Evolutionary conservation across 2,888 invertebrate species (phyloP).

Genomic region (Acanthoscelides obtectus): DNA sequence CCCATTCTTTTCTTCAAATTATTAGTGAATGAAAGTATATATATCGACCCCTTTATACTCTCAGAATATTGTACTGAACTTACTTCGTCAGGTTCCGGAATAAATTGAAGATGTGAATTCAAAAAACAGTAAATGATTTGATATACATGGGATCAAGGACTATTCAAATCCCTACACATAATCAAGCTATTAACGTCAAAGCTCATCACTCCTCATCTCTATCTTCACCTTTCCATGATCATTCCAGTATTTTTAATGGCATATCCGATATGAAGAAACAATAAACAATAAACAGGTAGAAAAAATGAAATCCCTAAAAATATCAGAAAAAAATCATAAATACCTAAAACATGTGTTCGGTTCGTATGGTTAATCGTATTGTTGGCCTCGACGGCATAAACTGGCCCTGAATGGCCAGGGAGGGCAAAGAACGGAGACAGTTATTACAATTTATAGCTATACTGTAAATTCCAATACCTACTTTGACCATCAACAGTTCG

Average conservation of each 20-base stretch:
- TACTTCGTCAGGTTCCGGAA: too few species aligned
- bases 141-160: too few species aligned
- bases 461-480: slow-evolving; percentile 33
- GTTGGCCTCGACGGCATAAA: slow-evolving; percentile 19
- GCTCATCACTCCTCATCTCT: too few species aligned
- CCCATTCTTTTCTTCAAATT: too few species aligned
- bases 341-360: slow-evolving; percentile 42
- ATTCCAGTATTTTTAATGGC: slow-evolving; percentile 16
- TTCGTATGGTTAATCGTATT: slow-evolving; percentile 37
- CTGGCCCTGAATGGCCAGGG: not conserved
- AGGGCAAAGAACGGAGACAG: slow-evolving; percentile 28
- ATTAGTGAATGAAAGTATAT: too few species aligned
- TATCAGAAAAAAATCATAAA: slow-evolving; percentile 37
- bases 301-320: slow-evolving; percentile 24
- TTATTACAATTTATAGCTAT: slow-evolving; percentile 41
- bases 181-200: too few species aligned
- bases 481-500: slow-evolving; percentile 30
- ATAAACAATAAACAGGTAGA: slow-evolving; percentile 38
- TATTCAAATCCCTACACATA: too few species aligned
- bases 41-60: too few species aligned
- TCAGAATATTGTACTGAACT: too few species aligned
- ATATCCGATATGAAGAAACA: slow-evolving; percentile 16
- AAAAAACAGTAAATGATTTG: too few species aligned
- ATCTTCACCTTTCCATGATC: too few species aligned
- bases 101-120: too few species aligned